Conservation (phyloP, 1,140 invertebrate species). For the Neelides sp. region DNA sequence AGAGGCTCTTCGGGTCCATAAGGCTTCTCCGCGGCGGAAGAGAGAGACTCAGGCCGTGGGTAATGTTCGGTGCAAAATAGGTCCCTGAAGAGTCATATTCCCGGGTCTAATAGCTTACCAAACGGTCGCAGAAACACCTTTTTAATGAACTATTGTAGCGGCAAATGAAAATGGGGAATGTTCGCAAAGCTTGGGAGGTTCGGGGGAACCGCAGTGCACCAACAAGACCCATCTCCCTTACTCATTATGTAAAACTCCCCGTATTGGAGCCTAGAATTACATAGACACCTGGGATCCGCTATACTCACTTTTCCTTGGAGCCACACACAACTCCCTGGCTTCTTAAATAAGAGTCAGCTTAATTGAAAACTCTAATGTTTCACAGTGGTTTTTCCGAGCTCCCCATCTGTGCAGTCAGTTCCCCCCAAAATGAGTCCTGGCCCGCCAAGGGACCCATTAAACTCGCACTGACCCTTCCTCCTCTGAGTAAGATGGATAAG, state of each 20-base stretch:
- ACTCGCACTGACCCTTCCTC: constrained; percentile 14
- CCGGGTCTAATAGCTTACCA: constrained; percentile 28
- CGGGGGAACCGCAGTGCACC: not conserved
- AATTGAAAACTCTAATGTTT: constrained; percentile 24
- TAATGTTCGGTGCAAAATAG: constrained; percentile 29
- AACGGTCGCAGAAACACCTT: constrained; percentile 30
- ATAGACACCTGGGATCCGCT: constrained; percentile 24
- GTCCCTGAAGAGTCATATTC: constrained; percentile 23
- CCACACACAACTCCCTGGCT: constrained; percentile 1
- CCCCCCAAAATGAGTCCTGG: constrained; percentile 5
- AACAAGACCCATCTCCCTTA: constrained; percentile 11
- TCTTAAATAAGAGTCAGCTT: constrained; percentile 22
- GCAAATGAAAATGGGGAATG: constrained; percentile 30
- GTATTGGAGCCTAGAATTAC: constrained; percentile 15
- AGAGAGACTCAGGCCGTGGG: constrained; percentile 21
- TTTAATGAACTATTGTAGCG: constrained; percentile 31
- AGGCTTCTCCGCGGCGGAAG: constrained; percentile 1
- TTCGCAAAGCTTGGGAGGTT: constrained; percentile 10
- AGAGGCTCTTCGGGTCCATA: not conserved
- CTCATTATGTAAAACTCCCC: constrained; percentile 23
- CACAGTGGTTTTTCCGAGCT: constrained; percentile 3
- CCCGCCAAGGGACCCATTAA: constrained; percentile 24
- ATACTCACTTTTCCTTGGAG: not conserved
- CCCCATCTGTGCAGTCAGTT: not conserved
- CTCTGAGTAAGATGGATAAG: not conserved